Percentiles rank a stretch among this genome's conserved stretches.
Evolutionary conservation across 2,113 vertebrate genomes (phyloP).

Genomic region (Megaleporinus macrocephalus): DNA sequence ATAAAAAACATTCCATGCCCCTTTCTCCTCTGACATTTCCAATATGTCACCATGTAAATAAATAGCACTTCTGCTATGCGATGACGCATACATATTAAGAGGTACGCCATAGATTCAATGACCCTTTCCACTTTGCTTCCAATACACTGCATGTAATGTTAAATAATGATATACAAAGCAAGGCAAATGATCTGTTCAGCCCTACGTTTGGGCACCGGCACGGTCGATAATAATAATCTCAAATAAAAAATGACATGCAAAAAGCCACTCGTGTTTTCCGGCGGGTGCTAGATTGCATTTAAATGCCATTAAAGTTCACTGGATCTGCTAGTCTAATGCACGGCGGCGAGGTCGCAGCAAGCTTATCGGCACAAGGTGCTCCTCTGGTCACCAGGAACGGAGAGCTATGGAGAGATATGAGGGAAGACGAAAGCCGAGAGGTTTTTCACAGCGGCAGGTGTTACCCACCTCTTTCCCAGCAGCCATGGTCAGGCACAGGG

Average conservation of each 20-base stretch:
- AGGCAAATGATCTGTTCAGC: constrained; percentile 45
- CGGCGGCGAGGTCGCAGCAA: constrained; percentile 32
- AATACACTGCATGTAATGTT: constrained; percentile 39
- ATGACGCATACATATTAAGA: constrained; percentile 36
- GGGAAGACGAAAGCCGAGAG: constrained; percentile 21
- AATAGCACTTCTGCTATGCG: not conserved
- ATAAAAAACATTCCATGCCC: not conserved
- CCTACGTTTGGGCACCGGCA: not conserved
- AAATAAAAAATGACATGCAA: constrained; percentile 55
- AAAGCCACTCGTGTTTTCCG: constrained; percentile 52
- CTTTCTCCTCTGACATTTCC: constrained; percentile 33
- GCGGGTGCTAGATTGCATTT: constrained; percentile 59
- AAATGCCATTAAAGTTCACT: constrained; percentile 64
- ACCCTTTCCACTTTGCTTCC: constrained; percentile 12
- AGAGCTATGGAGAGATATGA: constrained; percentile 49
- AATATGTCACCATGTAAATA: constrained; percentile 51
- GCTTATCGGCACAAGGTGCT: constrained; percentile 31
- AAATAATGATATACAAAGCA: constrained; percentile 40
- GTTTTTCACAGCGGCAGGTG: constrained; percentile 59
- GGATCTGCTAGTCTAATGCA: constrained; percentile 52
- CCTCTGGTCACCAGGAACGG: constrained; percentile 43
- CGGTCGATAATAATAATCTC: constrained; percentile 55
- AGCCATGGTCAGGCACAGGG: constrained; percentile 66
- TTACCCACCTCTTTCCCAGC: constrained; percentile 59
- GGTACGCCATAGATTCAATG: not conserved